Percentiles rank a stretch among this genome's conserved stretches.
Conservation (phyloP, 2,888 invertebrate genomes). For the Rhorus exstirpatorius region DNA sequence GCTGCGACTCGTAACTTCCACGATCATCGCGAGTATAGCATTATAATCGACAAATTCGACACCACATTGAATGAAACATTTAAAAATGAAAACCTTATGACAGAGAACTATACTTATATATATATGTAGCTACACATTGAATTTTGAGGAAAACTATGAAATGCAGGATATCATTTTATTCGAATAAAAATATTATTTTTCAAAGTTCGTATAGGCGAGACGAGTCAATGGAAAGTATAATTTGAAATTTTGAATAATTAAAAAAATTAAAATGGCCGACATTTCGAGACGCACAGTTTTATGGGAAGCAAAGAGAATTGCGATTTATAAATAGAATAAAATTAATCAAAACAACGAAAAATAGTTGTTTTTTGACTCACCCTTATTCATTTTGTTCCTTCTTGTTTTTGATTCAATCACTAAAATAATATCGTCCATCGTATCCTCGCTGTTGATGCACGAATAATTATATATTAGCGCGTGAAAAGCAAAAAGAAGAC, state of each 20-base stretch:
- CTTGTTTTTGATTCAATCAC: constrained; percentile 10
- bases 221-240: too few species aligned
- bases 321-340: neutral
- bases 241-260: too few species aligned
- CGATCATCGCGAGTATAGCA: constrained; percentile 28
- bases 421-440: constrained; percentile 8
- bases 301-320: neutral
- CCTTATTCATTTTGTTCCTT: constrained; percentile 37
- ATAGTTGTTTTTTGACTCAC: constrained; percentile 43
- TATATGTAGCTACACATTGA: neutral
- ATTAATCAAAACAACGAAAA: neutral
- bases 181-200: neutral
- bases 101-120: neutral
- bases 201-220: too few species aligned
- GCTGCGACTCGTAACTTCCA: neutral
- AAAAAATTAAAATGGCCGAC: too few species aligned
- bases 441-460: neutral
- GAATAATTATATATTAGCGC: neutral
- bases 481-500: neutral
- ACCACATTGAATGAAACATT: neutral
- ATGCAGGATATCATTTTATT: neutral
- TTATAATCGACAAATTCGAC: neutral
- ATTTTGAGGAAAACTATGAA: neutral
- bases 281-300: neutral
- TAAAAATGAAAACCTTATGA: neutral